Evolutionary conservation across 2,113 vertebrate genomes (phyloP), one percentile per base, ranked within the genome.

Genomic region (Ciconia boyciana): DNA sequence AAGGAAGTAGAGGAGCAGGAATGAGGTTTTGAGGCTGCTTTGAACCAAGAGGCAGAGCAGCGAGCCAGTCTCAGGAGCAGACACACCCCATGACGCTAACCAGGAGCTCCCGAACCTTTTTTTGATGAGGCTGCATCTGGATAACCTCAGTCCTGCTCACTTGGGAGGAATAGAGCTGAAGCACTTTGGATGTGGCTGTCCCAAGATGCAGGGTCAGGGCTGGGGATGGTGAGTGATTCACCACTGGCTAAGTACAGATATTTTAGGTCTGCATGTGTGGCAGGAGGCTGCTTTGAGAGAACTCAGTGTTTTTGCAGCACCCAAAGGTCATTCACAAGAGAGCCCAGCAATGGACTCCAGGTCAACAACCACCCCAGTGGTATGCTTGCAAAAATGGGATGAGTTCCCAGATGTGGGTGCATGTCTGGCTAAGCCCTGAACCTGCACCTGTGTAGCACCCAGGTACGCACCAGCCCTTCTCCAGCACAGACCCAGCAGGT

Each of bases 41-140:
- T 49, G 79, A 60, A 41, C 7, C 20, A 6, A 16, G 6, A 28
- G 64, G 54, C 46, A 74, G 46, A 84, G 64, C 65, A 62, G 20
- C 1, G 2, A 77, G 39, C 10, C 7, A 8, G 29, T 52, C 19
- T 48, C 16, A 21, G 64, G 48, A 64, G 8, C 16, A 39, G 43
- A 32, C 39, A 25, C 7, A 4, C 26, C 29, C 41, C 64, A 32
- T 2, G 1, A 16, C 0, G 2, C 78, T 43, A 39, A 7, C 10
- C 29, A 43, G 25, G 34, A 25, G 36, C 13, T 58, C 48, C 49
- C 1, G 0, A 77, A 54, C 29, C 3, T 61, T 61, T 65, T 75
- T 77, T 24, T 54, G 11, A 51, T 65, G 71, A 82, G 61, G 52
- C 34, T 83, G 55, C 79, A 57, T 58, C 48, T n/a, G 83, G 62